Evolutionary conservation across 2,113 vertebrate species (phyloP), one percentile per base, ranked within the genome.

Genomic region (Baryphthengus martii): DNA sequence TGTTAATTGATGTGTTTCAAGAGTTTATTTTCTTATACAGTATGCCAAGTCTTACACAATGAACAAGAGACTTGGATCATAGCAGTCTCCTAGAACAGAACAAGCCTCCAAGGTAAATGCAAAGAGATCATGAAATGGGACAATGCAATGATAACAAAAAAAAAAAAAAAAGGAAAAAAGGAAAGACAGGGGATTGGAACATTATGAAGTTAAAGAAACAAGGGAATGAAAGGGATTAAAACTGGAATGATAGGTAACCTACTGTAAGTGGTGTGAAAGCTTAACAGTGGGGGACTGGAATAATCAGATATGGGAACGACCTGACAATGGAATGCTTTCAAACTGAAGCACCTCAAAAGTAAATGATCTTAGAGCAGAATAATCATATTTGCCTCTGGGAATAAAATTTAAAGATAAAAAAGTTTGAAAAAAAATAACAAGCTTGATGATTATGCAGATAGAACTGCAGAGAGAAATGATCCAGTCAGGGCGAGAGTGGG

Each of bases 251-350:
- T 89, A 97, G 91, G 93, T 97, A 97, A 97, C 97, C 96, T 92
- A 96, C 97, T 90, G 96, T 96, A 97, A 97, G 90, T 95, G 91
- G 88, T 96, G 95, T 97, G 97, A 97, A 97, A 97, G 97, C 96
- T 71, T 97, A 97, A 95, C 96, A 98, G 96, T 96, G 82, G 97
- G 96, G 97, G 96, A 96, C 90, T 95, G 87, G 94, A 95, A 96
- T 96, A 95, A 96, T 98, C 97, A 97, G 96, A 97, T 96, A 96
- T 87, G 90, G 91, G 93, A 97, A 94, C 8, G 8, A 94, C 77
- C 72, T 93, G 91, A 97, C 96, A 97, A 97, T 92, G 81, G 96
- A 94, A 96, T 70, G 88, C 93, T 97, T 96, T 97, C 95, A 97
- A 92, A 93, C 40, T 35, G 75, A 94, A 97, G 94, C 85, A 86